A percentile compares a stretch with the other conserved stretches of the same genome.
These are phyloP conservation scores for Amazona finschi DNA, from an alignment of 2,797 vertebrate genomes.

Conservation along the genomic window DNA sequence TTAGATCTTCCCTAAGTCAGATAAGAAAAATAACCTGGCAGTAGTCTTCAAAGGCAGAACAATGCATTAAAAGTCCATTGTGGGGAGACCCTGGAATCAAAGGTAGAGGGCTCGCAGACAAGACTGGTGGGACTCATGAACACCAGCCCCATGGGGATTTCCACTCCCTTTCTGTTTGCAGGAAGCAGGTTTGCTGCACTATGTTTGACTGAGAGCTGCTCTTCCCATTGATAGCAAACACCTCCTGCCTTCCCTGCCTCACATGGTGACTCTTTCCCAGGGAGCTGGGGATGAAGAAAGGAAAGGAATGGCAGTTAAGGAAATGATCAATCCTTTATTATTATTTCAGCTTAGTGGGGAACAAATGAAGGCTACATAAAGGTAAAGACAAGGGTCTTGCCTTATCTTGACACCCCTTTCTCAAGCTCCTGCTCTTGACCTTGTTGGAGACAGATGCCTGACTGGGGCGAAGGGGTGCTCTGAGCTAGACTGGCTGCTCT, in stretches of 20 bases:
- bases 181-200: background rate
- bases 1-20: slow-evolving; percentile 51
- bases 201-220: background rate
- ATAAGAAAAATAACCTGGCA: slow-evolving; percentile 62
- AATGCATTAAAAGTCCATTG: slow-evolving; percentile 38
- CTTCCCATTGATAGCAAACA: background rate
- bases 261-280: background rate
- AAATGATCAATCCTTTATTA: background rate
- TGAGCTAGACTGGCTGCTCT: background rate
- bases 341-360: background rate
- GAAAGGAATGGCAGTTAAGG: background rate
- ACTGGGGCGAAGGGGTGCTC: background rate
- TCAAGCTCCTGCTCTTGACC: background rate
- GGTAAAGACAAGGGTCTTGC: background rate
- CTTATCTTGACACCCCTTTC: background rate
- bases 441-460: background rate
- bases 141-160: slow-evolving; percentile 27
- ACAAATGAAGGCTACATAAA: background rate
- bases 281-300: background rate
- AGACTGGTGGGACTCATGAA: background rate
- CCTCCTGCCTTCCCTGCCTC: background rate
- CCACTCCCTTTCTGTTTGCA: background rate
- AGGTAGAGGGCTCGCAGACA: slow-evolving; percentile 7
- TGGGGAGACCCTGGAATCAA: slow-evolving; percentile 35
- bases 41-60: slow-evolving; percentile 29